Percentiles rank a stretch among this genome's conserved stretches.
Conservation (phyloP, 2,113 vertebrate species). For the Anarhynchus alexandrinus region DNA sequence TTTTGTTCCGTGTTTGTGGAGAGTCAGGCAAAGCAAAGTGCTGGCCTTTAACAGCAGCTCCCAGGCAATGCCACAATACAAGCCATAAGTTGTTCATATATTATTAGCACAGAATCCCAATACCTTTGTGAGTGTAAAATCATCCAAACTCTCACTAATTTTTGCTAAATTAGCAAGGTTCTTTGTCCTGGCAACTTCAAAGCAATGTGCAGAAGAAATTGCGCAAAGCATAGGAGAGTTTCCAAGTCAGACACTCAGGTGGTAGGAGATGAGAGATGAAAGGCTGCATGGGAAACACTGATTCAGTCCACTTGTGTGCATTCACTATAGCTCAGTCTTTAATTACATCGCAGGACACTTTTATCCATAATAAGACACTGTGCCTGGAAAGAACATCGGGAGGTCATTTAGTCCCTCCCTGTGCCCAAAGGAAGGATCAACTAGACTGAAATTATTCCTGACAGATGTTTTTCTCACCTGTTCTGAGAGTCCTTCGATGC, state of each 20-base stretch:
- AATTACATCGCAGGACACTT: not conserved
- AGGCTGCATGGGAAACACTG: not conserved
- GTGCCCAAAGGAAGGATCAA: not conserved
- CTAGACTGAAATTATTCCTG: not conserved
- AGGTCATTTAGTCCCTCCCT: constrained; percentile 3
- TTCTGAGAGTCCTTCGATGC: not conserved
- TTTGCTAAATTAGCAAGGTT: not conserved
- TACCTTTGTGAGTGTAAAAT: not conserved
- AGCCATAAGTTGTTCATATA: not conserved
- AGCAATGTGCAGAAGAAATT: not conserved
- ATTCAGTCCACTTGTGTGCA: not conserved
- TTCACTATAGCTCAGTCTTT: not conserved
- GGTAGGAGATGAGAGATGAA: not conserved
- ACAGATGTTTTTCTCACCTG: constrained; percentile 30
- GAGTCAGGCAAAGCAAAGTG: not conserved
- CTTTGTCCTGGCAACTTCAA: not conserved
- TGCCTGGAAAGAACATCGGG: not conserved
- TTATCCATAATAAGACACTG: not conserved
- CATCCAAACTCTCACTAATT: not conserved
- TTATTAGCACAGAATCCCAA: not conserved
- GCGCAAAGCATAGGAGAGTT: not conserved
- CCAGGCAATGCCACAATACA: not conserved
- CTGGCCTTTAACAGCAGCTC: not conserved
- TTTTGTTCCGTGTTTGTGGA: not conserved
- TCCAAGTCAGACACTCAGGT: not conserved